These are phyloP conservation scores for Falco cherrug DNA, from an alignment of 2,797 vertebrate species.

Conservation along the genomic window DNA sequence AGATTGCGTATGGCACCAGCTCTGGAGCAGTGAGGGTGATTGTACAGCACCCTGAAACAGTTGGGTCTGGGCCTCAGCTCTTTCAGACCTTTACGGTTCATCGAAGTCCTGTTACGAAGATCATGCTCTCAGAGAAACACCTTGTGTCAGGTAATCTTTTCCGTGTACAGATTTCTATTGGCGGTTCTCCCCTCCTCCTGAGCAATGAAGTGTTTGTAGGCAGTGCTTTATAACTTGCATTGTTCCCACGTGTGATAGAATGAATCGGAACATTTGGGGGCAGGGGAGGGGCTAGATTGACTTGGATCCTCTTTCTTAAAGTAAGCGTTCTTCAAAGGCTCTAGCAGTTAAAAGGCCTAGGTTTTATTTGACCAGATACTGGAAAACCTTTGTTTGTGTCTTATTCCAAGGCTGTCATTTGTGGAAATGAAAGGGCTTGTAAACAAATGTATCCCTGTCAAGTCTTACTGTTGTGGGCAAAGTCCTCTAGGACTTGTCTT, in stretches of 20 bases:
- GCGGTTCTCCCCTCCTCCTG: background rate
- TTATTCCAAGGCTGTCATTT: background rate
- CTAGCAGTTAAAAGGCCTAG: background rate
- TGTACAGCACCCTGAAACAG: conserved; percentile 95
- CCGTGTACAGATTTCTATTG: background rate
- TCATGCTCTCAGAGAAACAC: conserved; percentile 97
- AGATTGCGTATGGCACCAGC: conserved; percentile 96
- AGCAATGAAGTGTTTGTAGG: background rate
- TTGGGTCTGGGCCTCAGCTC: conserved; percentile 95
- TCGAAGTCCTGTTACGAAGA: conserved; percentile 95
- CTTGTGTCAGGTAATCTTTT: conserved; percentile 89
- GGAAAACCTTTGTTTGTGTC: background rate
- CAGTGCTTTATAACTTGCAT: background rate
- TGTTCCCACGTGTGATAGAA: background rate
- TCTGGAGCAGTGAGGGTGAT: conserved; percentile 95
- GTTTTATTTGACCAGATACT: background rate
- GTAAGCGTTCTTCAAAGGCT: background rate
- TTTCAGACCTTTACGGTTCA: conserved; percentile 98
- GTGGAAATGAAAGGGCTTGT: background rate
- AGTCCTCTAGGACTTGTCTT: background rate
- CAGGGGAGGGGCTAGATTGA: background rate
- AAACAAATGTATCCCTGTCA: background rate
- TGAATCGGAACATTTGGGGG: background rate
- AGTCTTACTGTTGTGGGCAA: background rate
- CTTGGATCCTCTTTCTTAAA: background rate